Conservation (phyloP, 2,797 vertebrate species). For the Enteromius anoplus region DNA sequence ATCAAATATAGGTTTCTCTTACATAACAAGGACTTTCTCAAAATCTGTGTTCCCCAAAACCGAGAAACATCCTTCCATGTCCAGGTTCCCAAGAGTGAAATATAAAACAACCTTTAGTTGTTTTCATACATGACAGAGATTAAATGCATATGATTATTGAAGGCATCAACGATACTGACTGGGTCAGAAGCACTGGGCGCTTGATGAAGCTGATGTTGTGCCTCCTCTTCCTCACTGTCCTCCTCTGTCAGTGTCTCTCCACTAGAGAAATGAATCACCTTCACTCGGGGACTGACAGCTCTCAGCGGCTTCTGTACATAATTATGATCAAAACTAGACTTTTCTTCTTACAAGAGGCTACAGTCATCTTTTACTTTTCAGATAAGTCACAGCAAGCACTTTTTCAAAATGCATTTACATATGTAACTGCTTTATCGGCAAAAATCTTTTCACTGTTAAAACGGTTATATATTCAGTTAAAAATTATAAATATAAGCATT, state of each 20-base stretch:
- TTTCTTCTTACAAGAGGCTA: background rate
- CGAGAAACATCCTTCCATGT: constrained; percentile 65
- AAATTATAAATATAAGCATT: background rate
- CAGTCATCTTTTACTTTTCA: background rate
- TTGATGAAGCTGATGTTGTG: constrained; percentile 49
- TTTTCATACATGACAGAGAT: background rate
- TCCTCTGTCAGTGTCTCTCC: constrained; percentile 78
- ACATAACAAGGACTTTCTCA: constrained; percentile 73
- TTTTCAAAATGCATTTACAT: no score
- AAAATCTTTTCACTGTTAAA: background rate
- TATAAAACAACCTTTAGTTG: background rate
- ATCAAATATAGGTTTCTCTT: constrained; percentile 54
- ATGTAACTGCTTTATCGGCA: no score
- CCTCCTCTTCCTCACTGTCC: constrained; percentile 71
- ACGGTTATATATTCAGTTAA: background rate
- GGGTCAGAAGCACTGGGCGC: constrained; percentile 52
- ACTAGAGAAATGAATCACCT: constrained; percentile 78
- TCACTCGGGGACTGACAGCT: constrained; percentile 56
- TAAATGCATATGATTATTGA: background rate
- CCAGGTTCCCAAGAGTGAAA: constrained; percentile 60
- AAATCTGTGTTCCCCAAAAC: constrained; percentile 66
- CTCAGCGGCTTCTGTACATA: background rate
- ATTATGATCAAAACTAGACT: background rate
- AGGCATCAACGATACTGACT: constrained; percentile 60
- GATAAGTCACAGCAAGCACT: background rate